These are phyloP conservation scores for Axinella damicornis DNA, from an alignment of 37 sponge, comb jelly and placozoan genomes.

Conservation along the genomic window DNA sequence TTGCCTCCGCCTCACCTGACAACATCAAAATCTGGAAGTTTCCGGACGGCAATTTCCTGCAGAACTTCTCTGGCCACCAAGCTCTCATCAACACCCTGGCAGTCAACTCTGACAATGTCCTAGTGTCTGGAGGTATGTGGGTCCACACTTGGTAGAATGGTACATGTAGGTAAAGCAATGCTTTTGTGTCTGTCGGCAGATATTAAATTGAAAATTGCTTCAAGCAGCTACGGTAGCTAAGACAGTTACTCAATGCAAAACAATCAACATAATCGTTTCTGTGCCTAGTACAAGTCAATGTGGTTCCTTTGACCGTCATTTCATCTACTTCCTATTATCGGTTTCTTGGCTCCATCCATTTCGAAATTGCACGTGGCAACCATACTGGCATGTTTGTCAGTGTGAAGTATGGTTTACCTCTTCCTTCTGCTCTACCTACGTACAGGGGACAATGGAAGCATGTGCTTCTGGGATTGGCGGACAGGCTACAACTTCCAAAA, in stretches of 20 bases:
- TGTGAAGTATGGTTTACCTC: neutral
- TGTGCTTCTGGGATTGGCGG: constrained; percentile 99
- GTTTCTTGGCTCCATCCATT: no score
- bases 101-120: constrained; percentile 90
- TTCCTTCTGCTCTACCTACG: neutral
- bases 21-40: constrained; percentile 99
- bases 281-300: no score
- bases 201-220: no score
- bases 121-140: constrained; percentile 91
- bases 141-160: no score
- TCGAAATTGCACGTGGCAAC: no score
- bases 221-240: no score
- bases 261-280: no score
- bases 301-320: no score
- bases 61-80: constrained; percentile 97
- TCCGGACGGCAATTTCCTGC: constrained; percentile 97
- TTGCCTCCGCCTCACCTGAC: constrained; percentile 95
- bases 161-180: no score
- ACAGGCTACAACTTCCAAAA: constrained; percentile 98
- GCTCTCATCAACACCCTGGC: constrained; percentile 92
- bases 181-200: neutral
- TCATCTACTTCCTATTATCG: no score
- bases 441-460: constrained; percentile 93
- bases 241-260: no score
- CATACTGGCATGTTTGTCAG: neutral